Conservation (phyloP, 2,888 invertebrate genomes). For the Heteromyza rotundicornis region DNA sequence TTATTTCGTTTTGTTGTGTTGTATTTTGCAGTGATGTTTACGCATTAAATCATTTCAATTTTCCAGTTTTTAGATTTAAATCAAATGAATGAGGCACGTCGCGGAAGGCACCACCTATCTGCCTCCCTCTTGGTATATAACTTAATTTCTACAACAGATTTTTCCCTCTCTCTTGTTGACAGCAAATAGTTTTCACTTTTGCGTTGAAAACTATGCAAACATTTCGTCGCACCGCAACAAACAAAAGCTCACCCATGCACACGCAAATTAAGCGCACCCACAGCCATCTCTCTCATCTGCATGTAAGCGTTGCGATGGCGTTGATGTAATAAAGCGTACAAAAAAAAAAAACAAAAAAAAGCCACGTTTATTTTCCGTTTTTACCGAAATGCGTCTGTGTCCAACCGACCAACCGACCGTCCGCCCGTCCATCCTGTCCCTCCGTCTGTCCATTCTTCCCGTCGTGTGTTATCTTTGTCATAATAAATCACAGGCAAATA, state of each 20-base stretch:
- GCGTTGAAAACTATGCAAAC: no score
- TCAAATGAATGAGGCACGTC: no score
- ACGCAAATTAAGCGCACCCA: neutral
- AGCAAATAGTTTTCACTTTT: no score
- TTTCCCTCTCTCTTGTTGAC: no score
- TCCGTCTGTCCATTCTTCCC: neutral
- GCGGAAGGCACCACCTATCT: no score
- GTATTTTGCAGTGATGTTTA: neutral
- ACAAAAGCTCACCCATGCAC: neutral
- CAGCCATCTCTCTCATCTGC: no score
- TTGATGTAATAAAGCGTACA: neutral
- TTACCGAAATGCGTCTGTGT: neutral
- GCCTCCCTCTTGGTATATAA: no score
- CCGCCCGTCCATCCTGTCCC: neutral
- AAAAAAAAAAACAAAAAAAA: neutral
- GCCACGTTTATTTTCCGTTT: neutral
- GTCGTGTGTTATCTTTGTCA: constrained; percentile 45
- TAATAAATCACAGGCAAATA: constrained; percentile 57
- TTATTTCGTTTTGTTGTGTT: no score
- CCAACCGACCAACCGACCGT: neutral
- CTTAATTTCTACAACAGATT: no score
- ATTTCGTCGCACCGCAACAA: no score
- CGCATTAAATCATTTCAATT: neutral
- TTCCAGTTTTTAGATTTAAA: neutral
- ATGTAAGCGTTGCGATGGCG: neutral